Evolutionary conservation across 2,113 vertebrate genomes (phyloP), one percentile per base, ranked within the genome.

Genomic region (Diphyllodes magnificus): DNA sequence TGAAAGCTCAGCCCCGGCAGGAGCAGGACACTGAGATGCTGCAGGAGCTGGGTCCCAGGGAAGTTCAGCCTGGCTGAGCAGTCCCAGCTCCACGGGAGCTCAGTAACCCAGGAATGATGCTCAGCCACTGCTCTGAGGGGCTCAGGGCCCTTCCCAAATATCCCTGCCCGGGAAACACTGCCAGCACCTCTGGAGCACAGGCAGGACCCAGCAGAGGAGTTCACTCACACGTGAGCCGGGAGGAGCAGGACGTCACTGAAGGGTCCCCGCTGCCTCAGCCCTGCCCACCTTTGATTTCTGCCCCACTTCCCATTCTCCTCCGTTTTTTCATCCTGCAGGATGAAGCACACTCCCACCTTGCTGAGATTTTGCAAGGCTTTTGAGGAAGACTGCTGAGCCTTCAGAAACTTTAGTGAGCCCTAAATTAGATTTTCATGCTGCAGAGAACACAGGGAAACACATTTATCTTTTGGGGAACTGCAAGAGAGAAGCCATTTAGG

Each of bases 361-460:
- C 85, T 53, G 63, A 30, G 90, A 3, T 47, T 87, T 42, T 53
- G 54, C 47, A 28, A 73, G 60, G 78, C 64, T 63, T 70, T 53
- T 60, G 50, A 82, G 65, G 82, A 42, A 83, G 86, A 70, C 31
- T 60, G 92, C 88, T 88, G 90, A 95, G 88, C 60, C 79, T 54
- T 77, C 86, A 69, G 87, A 77, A 97, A 86, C 50, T 88, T 80
- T 17, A n/a, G 70, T 20, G 49, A 72, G 77, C 59, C 82, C 86
- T 61, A 79, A 93, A 90, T 82, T 65, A 69, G 70, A 53, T 95
- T 69, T 68, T 72, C 59, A n/a, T 27, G 90, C 90, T 63, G 90
- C 63, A 69, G 71, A 70, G 66, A 53, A n/a, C 30, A 61, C 57
- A 66, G 50, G 57, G 75, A 69, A 80, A 27, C 53, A 25, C 88